These are phyloP conservation scores for Mola mola DNA, from an alignment of 2,113 vertebrate genomes.

Conservation along the genomic window DNA sequence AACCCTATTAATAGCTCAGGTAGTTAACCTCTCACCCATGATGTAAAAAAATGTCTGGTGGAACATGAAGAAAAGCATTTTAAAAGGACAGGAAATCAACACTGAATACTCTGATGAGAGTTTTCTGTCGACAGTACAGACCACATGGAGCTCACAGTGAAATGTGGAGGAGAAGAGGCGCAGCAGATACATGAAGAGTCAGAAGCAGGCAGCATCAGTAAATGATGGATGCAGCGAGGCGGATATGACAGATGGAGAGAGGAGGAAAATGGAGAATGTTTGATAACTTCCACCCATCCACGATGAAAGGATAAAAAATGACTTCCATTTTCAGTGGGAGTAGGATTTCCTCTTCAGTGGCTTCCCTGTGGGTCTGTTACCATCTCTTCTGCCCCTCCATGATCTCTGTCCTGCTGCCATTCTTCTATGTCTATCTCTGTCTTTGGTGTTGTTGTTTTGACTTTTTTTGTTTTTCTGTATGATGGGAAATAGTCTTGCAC, in stretches of 20 bases:
- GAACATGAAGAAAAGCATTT: slow-evolving; percentile 3
- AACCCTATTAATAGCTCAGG: no score
- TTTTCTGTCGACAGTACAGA: no score
- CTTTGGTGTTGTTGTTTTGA: no score
- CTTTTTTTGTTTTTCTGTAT: no score
- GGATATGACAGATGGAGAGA: slow-evolving; percentile 57
- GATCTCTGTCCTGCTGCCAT: slow-evolving; percentile 21
- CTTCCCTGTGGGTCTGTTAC: slow-evolving; percentile 31
- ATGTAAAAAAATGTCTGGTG: no score
- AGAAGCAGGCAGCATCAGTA: slow-evolving; percentile 26
- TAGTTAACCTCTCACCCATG: no score
- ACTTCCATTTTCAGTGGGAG: slow-evolving; percentile 57
- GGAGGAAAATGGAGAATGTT: slow-evolving; percentile 49
- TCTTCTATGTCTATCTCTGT: no score
- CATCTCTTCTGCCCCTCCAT: no score
- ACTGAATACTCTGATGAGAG: no score
- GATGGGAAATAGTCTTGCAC: no score
- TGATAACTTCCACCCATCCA: slow-evolving; percentile 54
- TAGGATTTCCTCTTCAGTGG: slow-evolving; percentile 35
- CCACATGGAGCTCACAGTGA: not conserved
- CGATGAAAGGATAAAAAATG: slow-evolving; percentile 66
- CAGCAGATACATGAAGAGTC: slow-evolving; percentile 18
- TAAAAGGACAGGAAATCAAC: not conserved
- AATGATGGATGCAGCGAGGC: slow-evolving; percentile 54
- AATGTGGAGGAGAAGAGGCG: no score